A percentile compares a stretch with the other conserved stretches of the same genome.
Conservation (phyloP, 2,888 invertebrate species). For the Chorisops tibialis region DNA sequence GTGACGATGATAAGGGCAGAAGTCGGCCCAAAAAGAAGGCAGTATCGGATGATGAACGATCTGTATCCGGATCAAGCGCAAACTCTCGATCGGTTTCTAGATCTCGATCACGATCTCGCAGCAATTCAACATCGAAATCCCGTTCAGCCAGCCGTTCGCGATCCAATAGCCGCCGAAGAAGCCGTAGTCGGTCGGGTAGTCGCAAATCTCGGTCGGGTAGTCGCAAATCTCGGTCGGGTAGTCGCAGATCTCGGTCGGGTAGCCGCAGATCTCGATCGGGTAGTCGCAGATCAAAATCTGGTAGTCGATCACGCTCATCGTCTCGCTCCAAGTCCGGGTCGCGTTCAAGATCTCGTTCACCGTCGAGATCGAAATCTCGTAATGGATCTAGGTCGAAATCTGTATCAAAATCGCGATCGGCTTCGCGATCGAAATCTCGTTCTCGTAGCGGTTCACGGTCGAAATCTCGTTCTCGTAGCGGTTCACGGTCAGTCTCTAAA, state of each 20-base stretch:
- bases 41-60: constrained; percentile 60
- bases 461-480: background rate
- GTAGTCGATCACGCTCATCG: constrained; percentile 39
- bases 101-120: constrained; percentile 39
- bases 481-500: constrained; percentile 24
- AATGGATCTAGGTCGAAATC: constrained; percentile 48
- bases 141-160: constrained; percentile 27
- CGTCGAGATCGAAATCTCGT: constrained; percentile 39
- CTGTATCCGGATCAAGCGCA: constrained; percentile 44
- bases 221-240: constrained; percentile 46
- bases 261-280: constrained; percentile 45
- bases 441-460: constrained; percentile 45
- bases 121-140: constrained; percentile 50
- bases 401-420: constrained; percentile 48
- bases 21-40: constrained; percentile 58
- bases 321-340: constrained; percentile 26
- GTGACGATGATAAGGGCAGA: constrained; percentile 57
- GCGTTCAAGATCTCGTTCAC: constrained; percentile 25
- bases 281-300: constrained; percentile 45
- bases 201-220: constrained; percentile 41
- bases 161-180: constrained; percentile 30
- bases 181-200: constrained; percentile 37
- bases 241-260: constrained; percentile 42
- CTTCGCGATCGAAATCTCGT: constrained; percentile 37
- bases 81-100: constrained; percentile 49